These are phyloP conservation scores for Ormyrus labotus DNA, from an alignment of 2,888 invertebrate genomes.

Conservation along the genomic window DNA sequence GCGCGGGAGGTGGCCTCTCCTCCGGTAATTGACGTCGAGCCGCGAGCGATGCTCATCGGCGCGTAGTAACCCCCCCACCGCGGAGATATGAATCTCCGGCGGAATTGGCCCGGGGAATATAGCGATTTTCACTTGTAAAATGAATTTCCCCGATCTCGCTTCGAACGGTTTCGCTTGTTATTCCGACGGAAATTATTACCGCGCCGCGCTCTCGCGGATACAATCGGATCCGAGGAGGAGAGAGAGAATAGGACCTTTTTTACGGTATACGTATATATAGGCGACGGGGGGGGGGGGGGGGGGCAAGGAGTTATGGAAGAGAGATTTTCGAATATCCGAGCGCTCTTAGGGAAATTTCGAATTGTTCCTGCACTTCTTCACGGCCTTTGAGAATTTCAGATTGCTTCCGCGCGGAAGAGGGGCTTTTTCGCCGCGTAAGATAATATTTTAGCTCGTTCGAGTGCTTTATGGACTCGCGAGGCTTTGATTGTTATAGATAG, in stretches of 20 bases:
- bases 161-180: not conserved
- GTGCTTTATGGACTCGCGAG: too few species aligned
- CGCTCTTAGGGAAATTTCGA: not conserved
- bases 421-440: not conserved
- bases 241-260: not conserved
- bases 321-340: slow-evolving; percentile 6
- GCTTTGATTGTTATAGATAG: too few species aligned
- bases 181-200: not conserved
- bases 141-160: slow-evolving; percentile 6
- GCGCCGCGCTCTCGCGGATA: not conserved
- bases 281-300: too few species aligned
- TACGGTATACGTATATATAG: not conserved
- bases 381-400: not conserved
- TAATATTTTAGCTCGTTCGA: not conserved
- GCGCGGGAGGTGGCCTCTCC: not conserved
- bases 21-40: slow-evolving; percentile 18
- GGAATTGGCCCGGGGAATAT: not conserved
- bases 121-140: slow-evolving; percentile 26
- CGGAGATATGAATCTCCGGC: slow-evolving; percentile 18
- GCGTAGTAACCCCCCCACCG: not conserved
- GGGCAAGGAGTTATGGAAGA: slow-evolving; percentile 2
- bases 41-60: slow-evolving; percentile 15
- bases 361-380: not conserved
- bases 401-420: not conserved
- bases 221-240: not conserved